phyloP scores from a whole-genome alignment of 2,888 invertebrate species.

The Didymodactylos carnosus region DNA sequence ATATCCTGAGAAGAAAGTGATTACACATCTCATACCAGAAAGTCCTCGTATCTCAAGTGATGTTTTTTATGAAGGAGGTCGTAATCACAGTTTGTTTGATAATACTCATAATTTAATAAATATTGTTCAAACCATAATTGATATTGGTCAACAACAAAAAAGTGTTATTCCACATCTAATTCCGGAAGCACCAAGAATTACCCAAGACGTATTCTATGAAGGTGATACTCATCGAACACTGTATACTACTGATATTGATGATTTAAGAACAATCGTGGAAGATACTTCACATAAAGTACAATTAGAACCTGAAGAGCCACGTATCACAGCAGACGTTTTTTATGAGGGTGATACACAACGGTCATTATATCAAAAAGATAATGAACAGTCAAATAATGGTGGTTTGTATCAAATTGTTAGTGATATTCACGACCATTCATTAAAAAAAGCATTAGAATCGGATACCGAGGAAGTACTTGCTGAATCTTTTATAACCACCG shows the following conservation, averaged over 20 bases:
- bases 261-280: background rate
- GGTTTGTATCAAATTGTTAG: no score
- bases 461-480: background rate
- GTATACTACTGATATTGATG: background rate
- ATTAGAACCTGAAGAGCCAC: background rate
- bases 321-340: background rate
- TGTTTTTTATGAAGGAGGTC: background rate
- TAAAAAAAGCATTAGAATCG: no score
- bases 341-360: background rate
- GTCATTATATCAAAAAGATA: background rate
- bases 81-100: no score
- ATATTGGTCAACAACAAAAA: background rate
- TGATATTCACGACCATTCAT: no score
- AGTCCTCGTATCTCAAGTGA: background rate
- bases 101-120: no score
- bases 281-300: background rate
- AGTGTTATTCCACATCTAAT: background rate
- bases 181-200: background rate
- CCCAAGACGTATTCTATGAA: background rate
- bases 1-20: background rate
- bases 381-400: no score
- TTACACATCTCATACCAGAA: background rate
- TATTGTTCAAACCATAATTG: no score
- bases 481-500: background rate
- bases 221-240: background rate